Percentiles rank a stretch among this genome's conserved stretches.
These are phyloP conservation scores for Petaurus breviceps DNA, from an alignment of 2,113 vertebrate species.

Conservation along the genomic window DNA sequence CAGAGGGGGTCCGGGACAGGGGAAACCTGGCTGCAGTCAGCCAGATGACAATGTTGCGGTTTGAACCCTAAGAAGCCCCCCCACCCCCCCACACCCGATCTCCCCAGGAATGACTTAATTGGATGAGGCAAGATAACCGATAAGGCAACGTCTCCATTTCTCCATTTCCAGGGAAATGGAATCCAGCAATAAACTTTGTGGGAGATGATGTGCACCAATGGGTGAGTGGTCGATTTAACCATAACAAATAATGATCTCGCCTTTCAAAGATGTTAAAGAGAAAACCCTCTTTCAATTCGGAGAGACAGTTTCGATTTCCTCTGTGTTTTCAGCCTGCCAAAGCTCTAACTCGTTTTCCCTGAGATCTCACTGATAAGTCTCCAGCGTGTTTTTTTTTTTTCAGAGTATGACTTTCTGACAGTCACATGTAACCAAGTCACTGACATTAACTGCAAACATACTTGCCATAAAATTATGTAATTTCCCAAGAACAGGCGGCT, in stretches of 20 bases:
- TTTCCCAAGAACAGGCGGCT: not conserved
- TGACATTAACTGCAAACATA: not conserved
- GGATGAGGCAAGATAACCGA: slow-evolving; percentile 74
- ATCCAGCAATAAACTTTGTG: slow-evolving; percentile 66
- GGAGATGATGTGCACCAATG: slow-evolving; percentile 39
- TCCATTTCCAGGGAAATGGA: slow-evolving; percentile 75
- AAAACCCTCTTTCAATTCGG: slow-evolving; percentile 53
- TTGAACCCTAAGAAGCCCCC: slow-evolving; percentile 69
- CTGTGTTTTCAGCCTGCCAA: slow-evolving; percentile 70
- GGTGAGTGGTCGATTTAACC: slow-evolving; percentile 68
- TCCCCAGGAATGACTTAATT: slow-evolving; percentile 69
- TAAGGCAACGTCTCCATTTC: slow-evolving; percentile 65
- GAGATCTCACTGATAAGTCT: slow-evolving; percentile 52
- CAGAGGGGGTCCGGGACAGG: not conserved
- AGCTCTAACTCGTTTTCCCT: slow-evolving; percentile 57
- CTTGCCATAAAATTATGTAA: not conserved
- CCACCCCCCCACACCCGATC: not conserved
- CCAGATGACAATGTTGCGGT: slow-evolving; percentile 76
- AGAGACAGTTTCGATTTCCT: slow-evolving; percentile 70
- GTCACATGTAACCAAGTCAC: slow-evolving; percentile 7
- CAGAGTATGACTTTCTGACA: slow-evolving; percentile 52
- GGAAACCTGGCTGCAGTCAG: slow-evolving; percentile 72
- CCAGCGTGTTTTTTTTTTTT: slow-evolving; percentile 51
- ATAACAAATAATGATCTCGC: slow-evolving; percentile 70
- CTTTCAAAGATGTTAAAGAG: slow-evolving; percentile 60